Percentiles rank a stretch among this genome's conserved stretches.
These are phyloP conservation scores for Caenorhabditis parvicauda DNA, from an alignment of 2,888 invertebrate species.

Conservation along the genomic window DNA sequence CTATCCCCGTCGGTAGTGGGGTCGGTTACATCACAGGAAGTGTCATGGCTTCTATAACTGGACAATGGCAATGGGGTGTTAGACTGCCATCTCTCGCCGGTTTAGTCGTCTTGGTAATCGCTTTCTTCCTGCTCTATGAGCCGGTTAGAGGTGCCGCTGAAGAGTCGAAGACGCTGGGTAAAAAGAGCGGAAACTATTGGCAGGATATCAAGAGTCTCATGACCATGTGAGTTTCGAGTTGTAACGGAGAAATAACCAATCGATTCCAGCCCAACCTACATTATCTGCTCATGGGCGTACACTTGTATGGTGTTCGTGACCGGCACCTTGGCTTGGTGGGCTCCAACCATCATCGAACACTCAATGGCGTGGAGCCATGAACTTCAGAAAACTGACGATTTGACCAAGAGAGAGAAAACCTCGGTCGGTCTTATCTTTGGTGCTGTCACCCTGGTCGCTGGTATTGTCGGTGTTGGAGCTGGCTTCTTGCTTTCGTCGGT, in stretches of 20 bases:
- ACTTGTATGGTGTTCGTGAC: conserved; percentile 98
- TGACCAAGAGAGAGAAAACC: conserved; percentile 19
- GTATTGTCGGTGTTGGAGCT: conserved; percentile 84
- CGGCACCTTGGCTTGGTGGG: conserved; percentile 75
- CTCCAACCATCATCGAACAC: conserved; percentile 49
- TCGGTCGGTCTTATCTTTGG: conserved; percentile 80
- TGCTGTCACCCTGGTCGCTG: conserved; percentile 85
- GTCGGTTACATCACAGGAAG: conserved; percentile 95
- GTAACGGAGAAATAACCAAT: not conserved
- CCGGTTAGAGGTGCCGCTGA: conserved; percentile 55
- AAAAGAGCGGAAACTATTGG: conserved; percentile 6
- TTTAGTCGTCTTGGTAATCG: conserved; percentile 23
- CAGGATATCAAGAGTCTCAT: conserved; percentile 9
- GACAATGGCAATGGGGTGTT: conserved; percentile 87
- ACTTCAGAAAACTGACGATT: conserved; percentile 23
- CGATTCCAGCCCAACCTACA: conserved; percentile 75
- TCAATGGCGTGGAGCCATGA: conserved; percentile 34
- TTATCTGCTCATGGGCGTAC: conserved; percentile 88
- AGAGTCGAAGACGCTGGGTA: conserved; percentile 6
- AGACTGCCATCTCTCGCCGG: conserved; percentile 73
- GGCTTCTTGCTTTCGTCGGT: conserved; percentile 75
- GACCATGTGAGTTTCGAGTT: conserved; percentile 3
- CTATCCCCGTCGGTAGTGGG: conserved; percentile 87
- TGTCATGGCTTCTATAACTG: conserved; percentile 73
- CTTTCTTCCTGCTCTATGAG: conserved; percentile 49